A percentile compares a stretch with the other conserved stretches of the same genome.
Evolutionary conservation across 1,140 invertebrate species (phyloP).

Genomic region (Microplitis mediator): DNA sequence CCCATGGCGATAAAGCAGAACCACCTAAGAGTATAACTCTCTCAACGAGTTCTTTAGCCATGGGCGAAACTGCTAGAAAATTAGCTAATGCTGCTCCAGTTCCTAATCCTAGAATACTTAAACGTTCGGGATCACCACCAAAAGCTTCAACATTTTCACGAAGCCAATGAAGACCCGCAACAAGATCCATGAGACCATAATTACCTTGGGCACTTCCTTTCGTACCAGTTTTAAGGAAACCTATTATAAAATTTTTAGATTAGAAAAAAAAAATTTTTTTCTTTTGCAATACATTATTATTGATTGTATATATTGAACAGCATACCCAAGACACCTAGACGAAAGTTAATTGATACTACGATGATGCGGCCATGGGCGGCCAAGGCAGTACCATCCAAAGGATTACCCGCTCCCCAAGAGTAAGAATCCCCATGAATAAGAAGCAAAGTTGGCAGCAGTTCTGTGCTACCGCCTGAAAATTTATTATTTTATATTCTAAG

Average conservation of each 20-base stretch:
- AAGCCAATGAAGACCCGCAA: constrained; percentile 92
- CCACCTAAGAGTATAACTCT: constrained; percentile 92
- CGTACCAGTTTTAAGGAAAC: constrained; percentile 86
- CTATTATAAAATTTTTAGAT: constrained; percentile 55
- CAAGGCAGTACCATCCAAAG: constrained; percentile 91
- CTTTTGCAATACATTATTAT: not conserved
- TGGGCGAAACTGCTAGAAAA: constrained; percentile 90
- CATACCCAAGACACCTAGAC: constrained; percentile 93
- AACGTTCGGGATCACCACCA: constrained; percentile 84
- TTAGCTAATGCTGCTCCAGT: constrained; percentile 93
- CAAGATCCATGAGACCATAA: constrained; percentile 92
- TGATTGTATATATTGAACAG: constrained; percentile 21
- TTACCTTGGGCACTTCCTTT: constrained; percentile 88
- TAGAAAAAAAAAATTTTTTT: not conserved
- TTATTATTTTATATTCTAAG: not conserved
- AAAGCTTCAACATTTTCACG: constrained; percentile 89
- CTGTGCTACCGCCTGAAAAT: constrained; percentile 51
- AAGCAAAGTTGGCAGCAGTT: constrained; percentile 75
- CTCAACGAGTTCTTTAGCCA: constrained; percentile 89
- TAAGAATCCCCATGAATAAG: constrained; percentile 95
- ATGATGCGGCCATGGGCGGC: constrained; percentile 90
- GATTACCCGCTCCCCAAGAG: constrained; percentile 92
- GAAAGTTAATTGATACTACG: constrained; percentile 96
- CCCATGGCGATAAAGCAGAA: constrained; percentile 94
- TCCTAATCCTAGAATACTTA: constrained; percentile 91